phyloP scores from a whole-genome alignment of 2,888 invertebrate genomes.

The Tethea ocularis region DNA sequence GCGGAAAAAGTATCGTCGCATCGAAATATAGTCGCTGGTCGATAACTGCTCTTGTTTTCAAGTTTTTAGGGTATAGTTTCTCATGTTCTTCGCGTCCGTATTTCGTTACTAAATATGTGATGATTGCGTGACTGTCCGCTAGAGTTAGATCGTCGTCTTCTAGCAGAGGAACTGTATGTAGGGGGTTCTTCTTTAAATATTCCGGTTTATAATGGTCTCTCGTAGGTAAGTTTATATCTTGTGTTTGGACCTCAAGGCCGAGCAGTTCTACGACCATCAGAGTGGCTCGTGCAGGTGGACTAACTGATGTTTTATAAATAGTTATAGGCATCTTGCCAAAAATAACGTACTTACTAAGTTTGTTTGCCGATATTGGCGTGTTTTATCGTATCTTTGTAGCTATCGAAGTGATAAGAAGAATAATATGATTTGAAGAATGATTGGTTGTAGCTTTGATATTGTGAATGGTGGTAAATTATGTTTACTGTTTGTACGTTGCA shows the following conservation, averaged over 20 bases:
- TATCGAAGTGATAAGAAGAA: no score
- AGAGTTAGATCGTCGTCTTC: slow-evolving; percentile 49
- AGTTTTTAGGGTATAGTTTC: slow-evolving; percentile 46
- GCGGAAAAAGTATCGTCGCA: slow-evolving; percentile 48
- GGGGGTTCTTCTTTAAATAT: slow-evolving; percentile 49
- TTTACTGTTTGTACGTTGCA: no score
- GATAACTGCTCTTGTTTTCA: slow-evolving; percentile 37
- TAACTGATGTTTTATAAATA: slow-evolving; percentile 43
- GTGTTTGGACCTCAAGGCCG: slow-evolving; percentile 36
- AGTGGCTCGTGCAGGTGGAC: slow-evolving; percentile 49
- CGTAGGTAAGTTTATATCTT: slow-evolving; percentile 42
- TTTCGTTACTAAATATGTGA: slow-evolving; percentile 48
- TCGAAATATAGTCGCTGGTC: slow-evolving; percentile 53
- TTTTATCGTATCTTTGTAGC: background rate
- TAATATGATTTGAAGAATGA: no score
- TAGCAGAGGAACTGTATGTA: slow-evolving; percentile 53
- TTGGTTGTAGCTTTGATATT: no score
- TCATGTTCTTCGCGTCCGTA: slow-evolving; percentile 34
- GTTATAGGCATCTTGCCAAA: slow-evolving; percentile 27
- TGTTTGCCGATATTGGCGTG: background rate
- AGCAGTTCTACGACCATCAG: slow-evolving; percentile 46
- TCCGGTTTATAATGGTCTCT: slow-evolving; percentile 46
- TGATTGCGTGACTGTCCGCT: slow-evolving; percentile 54
- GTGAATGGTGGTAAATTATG: no score
- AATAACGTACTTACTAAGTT: background rate